A percentile compares a stretch with the other conserved stretches of the same genome.
Evolutionary conservation across 2,113 vertebrate genomes (phyloP).

Genomic region (Mugil cephalus): DNA sequence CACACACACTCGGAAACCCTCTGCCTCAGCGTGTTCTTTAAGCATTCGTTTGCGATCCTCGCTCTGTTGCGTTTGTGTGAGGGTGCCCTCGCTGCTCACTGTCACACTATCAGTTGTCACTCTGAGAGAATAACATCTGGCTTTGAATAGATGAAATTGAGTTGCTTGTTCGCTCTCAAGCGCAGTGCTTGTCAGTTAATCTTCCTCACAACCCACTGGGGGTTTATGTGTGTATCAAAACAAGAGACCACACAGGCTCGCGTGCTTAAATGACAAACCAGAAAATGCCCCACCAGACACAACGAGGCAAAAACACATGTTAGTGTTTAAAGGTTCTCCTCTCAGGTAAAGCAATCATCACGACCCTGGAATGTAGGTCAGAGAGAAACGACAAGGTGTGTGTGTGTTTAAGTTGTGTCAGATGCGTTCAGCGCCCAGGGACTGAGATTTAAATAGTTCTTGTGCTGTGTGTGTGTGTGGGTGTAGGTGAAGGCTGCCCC

Average conservation of each 20-base stretch:
- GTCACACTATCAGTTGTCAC: conserved; percentile 43
- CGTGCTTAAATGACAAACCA: conserved; percentile 35
- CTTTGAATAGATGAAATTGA: conserved; percentile 18
- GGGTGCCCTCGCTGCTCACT: background rate
- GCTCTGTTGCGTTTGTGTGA: background rate
- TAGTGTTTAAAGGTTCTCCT: conserved; percentile 66
- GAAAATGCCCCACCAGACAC: conserved; percentile 10
- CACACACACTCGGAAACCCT: conserved; percentile 12
- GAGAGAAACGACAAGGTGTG: conserved; percentile 51
- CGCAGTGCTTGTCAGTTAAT: conserved; percentile 27
- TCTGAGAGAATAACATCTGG: conserved; percentile 28
- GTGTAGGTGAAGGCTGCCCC: conserved; percentile 52
- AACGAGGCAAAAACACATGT: conserved; percentile 59
- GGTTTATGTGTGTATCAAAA: conserved; percentile 37
- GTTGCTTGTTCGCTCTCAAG: conserved; percentile 19
- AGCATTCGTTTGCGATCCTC: conserved; percentile 46
- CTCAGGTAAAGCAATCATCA: conserved; percentile 78
- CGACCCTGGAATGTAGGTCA: conserved; percentile 72
- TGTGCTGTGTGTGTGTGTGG: conserved; percentile 54
- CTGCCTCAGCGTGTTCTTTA: conserved; percentile 18
- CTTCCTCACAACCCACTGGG: conserved; percentile 26
- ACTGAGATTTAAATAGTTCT: conserved; percentile 52
- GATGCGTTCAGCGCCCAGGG: conserved; percentile 50
- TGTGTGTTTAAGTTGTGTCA: conserved; percentile 27
- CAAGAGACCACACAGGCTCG: conserved; percentile 39